Evolutionary conservation across 2,888 invertebrate genomes (phyloP).

Genomic region (Villa cingulata): DNA sequence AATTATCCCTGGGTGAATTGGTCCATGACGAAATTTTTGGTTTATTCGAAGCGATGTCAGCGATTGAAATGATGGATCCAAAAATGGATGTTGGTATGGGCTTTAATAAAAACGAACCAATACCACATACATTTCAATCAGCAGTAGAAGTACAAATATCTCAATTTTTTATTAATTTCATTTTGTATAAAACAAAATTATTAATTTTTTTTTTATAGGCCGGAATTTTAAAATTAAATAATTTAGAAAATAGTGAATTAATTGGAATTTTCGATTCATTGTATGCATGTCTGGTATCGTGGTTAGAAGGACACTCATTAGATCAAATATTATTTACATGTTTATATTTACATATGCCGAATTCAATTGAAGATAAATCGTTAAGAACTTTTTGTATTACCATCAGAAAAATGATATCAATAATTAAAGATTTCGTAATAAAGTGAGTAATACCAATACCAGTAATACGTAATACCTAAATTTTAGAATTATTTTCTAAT

Average conservation of each 20-base stretch:
- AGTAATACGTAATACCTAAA: background rate
- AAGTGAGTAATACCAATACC: slow-evolving; percentile 47
- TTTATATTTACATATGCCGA: slow-evolving; percentile 84
- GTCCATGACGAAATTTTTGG: slow-evolving; percentile 84
- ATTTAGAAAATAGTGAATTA: slow-evolving; percentile 62
- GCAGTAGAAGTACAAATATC: slow-evolving; percentile 52
- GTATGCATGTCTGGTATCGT: slow-evolving; percentile 85
- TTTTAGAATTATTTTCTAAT: too few species aligned
- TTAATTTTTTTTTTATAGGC: slow-evolving; percentile 39
- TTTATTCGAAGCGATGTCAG: slow-evolving; percentile 97
- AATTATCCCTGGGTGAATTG: slow-evolving; percentile 76
- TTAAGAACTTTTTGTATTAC: slow-evolving; percentile 77
- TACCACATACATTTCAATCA: slow-evolving; percentile 75
- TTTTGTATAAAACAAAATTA: background rate
- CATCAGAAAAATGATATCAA: slow-evolving; percentile 76
- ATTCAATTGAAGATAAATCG: slow-evolving; percentile 65
- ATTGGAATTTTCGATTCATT: slow-evolving; percentile 92
- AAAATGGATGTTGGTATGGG: slow-evolving; percentile 99
- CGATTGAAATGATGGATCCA: slow-evolving; percentile 99
- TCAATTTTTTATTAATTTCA: background rate
- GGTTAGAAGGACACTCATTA: slow-evolving; percentile 92
- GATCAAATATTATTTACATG: slow-evolving; percentile 97
- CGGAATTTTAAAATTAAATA: slow-evolving; percentile 61
- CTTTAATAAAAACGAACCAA: slow-evolving; percentile 75
- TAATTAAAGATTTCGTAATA: slow-evolving; percentile 77